A percentile compares a stretch with the other conserved stretches of the same genome.
Evolutionary conservation across 2,113 vertebrate species (phyloP).

Genomic region (Crypturellus undulatus): DNA sequence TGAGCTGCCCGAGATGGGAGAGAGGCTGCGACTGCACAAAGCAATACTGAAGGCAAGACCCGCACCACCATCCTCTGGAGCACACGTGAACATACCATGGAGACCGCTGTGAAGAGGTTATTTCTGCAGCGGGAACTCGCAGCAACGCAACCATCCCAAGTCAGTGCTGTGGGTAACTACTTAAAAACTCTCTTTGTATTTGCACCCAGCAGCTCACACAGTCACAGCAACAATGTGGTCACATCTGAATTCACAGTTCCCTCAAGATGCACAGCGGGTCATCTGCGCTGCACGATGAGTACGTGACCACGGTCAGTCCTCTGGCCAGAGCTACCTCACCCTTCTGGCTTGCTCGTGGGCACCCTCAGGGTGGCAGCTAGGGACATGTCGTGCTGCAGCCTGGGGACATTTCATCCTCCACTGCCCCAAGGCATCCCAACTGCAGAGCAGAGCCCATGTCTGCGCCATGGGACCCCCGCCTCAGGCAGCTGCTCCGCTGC

Average conservation of each 20-base stretch:
- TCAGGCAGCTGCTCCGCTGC: neutral
- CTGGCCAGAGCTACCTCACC: neutral
- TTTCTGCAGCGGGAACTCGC: neutral
- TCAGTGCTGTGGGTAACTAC: neutral
- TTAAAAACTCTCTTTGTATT: neutral
- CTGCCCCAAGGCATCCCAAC: neutral
- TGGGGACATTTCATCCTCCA: neutral
- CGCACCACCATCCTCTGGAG: rapidly evolving
- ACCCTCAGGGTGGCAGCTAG: neutral
- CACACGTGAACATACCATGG: neutral
- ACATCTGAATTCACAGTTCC: neutral
- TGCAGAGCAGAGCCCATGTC: neutral
- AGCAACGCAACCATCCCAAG: neutral
- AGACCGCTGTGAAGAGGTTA: neutral
- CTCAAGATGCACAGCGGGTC: neutral
- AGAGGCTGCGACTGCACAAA: neutral
- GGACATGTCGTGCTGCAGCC: neutral
- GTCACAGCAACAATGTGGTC: too few species aligned
- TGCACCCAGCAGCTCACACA: neutral
- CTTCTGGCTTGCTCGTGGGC: neutral
- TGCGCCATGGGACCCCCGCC: neutral
- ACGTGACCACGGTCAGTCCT: rapidly evolving
- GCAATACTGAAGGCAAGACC: neutral
- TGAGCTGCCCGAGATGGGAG: neutral
- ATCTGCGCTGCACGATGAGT: neutral